Evolutionary conservation across 2,888 invertebrate genomes (phyloP), one percentile per base, ranked within the genome.

Genomic region (Girardia tigrina): DNA sequence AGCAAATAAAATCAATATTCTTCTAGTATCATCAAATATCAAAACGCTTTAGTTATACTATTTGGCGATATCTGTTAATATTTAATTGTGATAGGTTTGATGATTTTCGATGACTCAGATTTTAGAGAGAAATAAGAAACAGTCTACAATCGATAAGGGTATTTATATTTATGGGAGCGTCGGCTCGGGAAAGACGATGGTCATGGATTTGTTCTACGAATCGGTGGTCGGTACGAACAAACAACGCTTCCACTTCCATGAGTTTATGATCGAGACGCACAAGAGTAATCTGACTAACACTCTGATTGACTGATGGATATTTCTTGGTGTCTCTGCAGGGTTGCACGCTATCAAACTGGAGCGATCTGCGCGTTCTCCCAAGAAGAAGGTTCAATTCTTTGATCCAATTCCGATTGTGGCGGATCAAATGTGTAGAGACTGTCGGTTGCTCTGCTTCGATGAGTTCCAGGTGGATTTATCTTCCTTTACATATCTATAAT

Each of bases 391-490:
- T 0, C 86, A 88, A 79, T 88, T 90, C 0, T 94, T 91, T 84
- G 97, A 98, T 85, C 95, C 97, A 0, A 95, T 98, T 77, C 90
- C 90, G 27, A 91, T 92, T 2, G 92, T 99, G 0, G 97, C 95
- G 14, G 88, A 90, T 79, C 88, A 88, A 78, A 93, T 98, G 78
- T 89, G 89, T 28, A 87, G 89, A 73, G 89, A 91, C 81, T 89
- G 91, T 26, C 94, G 92, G 91, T 86, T 97, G 28, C 89, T 97
- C 78, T 97, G 97, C 85, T 94, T 97, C 85, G 97, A 97, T 86
- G 97, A 95, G 85, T 95, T 95, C 86, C 94, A 98, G 88, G 94
- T 90, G 70, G n/a, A n/a, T n/a, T n/a, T n/a, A n/a, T n/a, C n/a
- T n/a, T n/a, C n/a, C n/a, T n/a, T n/a, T n/a, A n/a, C n/a, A n/a